Percentiles rank a stretch among this genome's conserved stretches.
Conservation (phyloP, 2,113 vertebrate species). For the Carettochelys insculpta region DNA sequence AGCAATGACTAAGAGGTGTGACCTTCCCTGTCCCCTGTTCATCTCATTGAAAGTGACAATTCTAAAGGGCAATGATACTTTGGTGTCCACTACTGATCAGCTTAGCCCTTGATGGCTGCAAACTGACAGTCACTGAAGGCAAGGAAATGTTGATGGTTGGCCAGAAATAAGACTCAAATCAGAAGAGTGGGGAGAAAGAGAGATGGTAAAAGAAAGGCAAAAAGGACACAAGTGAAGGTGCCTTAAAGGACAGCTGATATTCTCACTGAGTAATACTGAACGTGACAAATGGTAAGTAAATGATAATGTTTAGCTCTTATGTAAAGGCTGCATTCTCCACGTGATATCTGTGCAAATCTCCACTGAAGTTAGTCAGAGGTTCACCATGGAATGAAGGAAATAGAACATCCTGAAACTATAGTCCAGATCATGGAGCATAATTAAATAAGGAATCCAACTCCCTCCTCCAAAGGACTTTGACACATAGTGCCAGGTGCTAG, state of each 20-base stretch:
- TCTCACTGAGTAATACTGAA: background rate
- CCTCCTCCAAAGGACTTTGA: background rate
- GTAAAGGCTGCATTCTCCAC: background rate
- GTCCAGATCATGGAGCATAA: background rate
- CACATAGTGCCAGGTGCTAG: background rate
- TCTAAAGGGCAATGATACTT: background rate
- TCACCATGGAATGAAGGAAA: background rate
- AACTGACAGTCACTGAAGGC: background rate
- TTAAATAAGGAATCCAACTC: background rate
- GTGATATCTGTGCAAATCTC: background rate
- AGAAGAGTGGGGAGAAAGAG: background rate
- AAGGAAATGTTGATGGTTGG: fast-evolving
- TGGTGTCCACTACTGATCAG: background rate
- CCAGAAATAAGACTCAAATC: background rate
- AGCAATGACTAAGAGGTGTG: background rate
- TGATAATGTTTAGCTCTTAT: background rate
- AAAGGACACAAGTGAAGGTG: background rate
- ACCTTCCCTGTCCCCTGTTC: fast-evolving
- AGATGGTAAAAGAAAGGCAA: background rate
- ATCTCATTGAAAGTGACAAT: background rate
- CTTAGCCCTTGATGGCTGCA: background rate
- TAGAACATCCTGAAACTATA: background rate
- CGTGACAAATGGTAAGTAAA: background rate
- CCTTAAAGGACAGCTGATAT: background rate
- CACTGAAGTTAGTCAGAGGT: background rate